A percentile compares a stretch with the other conserved stretches of the same genome.
Conservation (phyloP, 2,113 vertebrate species). For the Alces alces region DNA sequence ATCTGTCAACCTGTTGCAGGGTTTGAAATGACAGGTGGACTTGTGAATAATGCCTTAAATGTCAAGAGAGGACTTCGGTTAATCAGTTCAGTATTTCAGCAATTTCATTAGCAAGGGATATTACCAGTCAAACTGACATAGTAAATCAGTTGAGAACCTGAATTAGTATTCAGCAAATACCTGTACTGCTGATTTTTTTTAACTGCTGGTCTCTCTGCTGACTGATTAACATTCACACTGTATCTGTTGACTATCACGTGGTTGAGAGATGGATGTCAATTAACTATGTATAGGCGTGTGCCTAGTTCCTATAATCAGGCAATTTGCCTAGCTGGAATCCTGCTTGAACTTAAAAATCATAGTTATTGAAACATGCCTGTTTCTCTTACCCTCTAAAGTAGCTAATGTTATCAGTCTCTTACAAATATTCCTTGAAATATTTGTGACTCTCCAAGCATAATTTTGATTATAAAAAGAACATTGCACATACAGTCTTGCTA, state of each 20-base stretch:
- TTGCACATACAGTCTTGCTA: neutral
- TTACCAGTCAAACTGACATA: neutral
- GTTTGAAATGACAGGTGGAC: neutral
- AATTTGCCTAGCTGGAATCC: neutral
- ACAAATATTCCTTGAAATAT: neutral
- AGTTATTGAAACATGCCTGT: neutral
- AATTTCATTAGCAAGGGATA: neutral
- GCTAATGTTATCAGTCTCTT: neutral
- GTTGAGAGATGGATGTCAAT: neutral
- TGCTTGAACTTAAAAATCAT: neutral
- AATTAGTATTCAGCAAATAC: neutral
- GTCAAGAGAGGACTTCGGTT: neutral
- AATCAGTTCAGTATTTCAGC: neutral
- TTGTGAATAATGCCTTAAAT: neutral
- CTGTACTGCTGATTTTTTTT: neutral
- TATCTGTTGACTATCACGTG: neutral
- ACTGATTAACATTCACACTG: neutral
- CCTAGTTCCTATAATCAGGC: neutral
- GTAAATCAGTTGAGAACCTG: neutral
- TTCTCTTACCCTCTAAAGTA: neutral
- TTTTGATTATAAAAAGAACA: neutral
- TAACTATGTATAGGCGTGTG: neutral
- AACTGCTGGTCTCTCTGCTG: neutral
- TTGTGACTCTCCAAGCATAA: neutral
- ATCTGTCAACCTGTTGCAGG: neutral